These are phyloP conservation scores for Pteromalus puparum DNA, from an alignment of 1,140 invertebrate species.

Conservation along the genomic window DNA sequence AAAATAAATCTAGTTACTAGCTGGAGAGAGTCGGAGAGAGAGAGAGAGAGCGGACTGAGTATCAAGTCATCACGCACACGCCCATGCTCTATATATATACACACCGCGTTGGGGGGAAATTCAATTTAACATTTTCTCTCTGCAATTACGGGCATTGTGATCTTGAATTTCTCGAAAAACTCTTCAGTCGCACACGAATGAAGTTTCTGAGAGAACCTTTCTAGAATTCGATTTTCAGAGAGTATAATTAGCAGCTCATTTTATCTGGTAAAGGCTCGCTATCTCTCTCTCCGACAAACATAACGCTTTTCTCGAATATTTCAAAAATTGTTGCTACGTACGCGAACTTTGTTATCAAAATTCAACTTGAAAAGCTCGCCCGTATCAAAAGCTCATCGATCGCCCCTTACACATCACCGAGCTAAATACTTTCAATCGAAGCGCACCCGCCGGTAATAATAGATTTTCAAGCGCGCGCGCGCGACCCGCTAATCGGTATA, in stretches of 20 bases:
- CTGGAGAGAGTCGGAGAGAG: neutral
- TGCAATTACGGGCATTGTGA: neutral
- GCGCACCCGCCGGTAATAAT: neutral
- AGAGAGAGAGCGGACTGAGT: neutral
- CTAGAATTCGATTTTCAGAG: no score
- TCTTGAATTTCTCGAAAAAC: neutral
- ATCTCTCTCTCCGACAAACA: no score
- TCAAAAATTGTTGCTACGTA: no score
- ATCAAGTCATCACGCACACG: neutral
- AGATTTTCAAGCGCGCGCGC: neutral
- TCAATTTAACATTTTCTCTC: neutral
- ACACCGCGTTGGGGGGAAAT: neutral
- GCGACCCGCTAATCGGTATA: neutral
- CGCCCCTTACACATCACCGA: neutral
- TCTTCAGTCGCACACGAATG: neutral
- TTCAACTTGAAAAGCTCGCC: no score
- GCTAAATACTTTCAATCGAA: slow-evolving; percentile 23
- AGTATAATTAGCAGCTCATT: no score
- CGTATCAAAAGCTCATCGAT: no score
- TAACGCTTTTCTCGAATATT: no score
- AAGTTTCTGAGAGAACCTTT: neutral
- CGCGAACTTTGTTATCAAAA: no score
- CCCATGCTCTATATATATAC: no score
- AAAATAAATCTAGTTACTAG: no score
- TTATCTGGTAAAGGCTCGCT: no score